Evolutionary conservation across 64 coral and sea anemone species (phyloP).

Genomic region (Pocillopora verrucosa): DNA sequence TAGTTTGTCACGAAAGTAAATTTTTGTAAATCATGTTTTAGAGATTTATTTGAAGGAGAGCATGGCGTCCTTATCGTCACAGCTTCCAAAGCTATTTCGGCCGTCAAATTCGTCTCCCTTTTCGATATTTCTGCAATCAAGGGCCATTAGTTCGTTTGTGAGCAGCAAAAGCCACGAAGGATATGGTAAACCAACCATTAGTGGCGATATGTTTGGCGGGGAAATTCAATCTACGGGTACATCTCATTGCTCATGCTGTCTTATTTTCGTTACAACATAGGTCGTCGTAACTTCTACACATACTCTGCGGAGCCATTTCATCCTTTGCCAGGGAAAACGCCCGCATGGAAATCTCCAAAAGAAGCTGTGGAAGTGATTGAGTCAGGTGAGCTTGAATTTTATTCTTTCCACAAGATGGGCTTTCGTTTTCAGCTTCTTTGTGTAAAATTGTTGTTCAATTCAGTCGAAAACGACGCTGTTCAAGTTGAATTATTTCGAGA

Average conservation of each 20-base stretch:
- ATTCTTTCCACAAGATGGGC: too few relatives aligned
- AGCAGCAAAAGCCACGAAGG: not conserved
- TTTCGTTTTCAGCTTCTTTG: too few relatives aligned
- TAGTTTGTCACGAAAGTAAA: not conserved
- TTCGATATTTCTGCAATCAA: not conserved
- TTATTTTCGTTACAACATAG: slow-evolving; percentile 5
- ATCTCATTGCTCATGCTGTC: not conserved
- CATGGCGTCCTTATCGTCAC: slow-evolving; percentile 24
- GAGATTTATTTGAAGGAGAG: not conserved
- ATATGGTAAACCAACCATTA: not conserved
- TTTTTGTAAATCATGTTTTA: not conserved
- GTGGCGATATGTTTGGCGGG: too few relatives aligned
- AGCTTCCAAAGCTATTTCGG: not conserved
- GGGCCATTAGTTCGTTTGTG: not conserved
- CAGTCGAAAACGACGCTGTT: too few relatives aligned
- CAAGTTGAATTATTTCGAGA: too few relatives aligned
- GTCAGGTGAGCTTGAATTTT: slow-evolving; percentile 40
- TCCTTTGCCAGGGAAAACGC: slow-evolving; percentile 73
- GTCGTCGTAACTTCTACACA: slow-evolving; percentile 59
- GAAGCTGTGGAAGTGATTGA: slow-evolving; percentile 76
- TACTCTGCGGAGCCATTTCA: slow-evolving; percentile 85
- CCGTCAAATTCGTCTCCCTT: not conserved
- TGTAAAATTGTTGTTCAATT: too few relatives aligned
- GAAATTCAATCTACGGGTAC: too few relatives aligned
- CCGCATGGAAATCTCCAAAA: slow-evolving; percentile 81